phyloP scores from a whole-genome alignment of 2,797 vertebrate genomes.

The Hippocampus kuda region DNA sequence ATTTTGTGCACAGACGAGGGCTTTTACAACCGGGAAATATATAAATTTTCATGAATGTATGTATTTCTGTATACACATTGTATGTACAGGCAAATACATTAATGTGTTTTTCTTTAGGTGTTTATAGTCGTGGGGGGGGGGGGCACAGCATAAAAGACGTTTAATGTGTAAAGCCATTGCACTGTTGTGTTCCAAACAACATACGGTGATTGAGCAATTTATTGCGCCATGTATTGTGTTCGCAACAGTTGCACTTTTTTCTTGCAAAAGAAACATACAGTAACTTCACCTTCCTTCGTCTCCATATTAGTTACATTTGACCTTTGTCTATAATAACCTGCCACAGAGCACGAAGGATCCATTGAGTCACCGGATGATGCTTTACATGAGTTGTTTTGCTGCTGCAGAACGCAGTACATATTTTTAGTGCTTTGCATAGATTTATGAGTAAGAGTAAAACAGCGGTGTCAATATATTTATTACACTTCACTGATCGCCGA shows the following conservation, averaged over 20 bases:
- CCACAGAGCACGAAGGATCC: conserved; percentile 21
- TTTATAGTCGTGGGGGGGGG: no score
- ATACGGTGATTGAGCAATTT: no score
- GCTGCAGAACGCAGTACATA: conserved; percentile 1
- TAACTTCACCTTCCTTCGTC: background rate
- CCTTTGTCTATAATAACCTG: conserved; percentile 12
- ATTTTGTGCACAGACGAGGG: background rate
- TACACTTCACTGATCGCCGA: background rate
- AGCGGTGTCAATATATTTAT: background rate
- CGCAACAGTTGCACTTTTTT: background rate
- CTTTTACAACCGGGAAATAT: no score
- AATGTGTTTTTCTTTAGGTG: background rate
- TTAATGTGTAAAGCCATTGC: background rate
- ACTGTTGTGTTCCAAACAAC: background rate
- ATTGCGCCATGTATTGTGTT: background rate
- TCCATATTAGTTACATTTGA: background rate
- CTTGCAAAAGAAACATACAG: background rate
- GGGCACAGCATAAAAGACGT: no score
- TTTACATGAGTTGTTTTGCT: conserved; percentile 6
- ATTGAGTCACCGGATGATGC: conserved; percentile 44
- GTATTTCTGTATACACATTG: background rate
- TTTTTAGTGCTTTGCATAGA: conserved; percentile 11
- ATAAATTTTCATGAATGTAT: background rate
- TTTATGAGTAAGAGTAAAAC: conserved; percentile 10
- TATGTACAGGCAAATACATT: background rate